Evolutionary conservation across 2,797 vertebrate genomes (phyloP).

Genomic region (Crotalus adamanteus): DNA sequence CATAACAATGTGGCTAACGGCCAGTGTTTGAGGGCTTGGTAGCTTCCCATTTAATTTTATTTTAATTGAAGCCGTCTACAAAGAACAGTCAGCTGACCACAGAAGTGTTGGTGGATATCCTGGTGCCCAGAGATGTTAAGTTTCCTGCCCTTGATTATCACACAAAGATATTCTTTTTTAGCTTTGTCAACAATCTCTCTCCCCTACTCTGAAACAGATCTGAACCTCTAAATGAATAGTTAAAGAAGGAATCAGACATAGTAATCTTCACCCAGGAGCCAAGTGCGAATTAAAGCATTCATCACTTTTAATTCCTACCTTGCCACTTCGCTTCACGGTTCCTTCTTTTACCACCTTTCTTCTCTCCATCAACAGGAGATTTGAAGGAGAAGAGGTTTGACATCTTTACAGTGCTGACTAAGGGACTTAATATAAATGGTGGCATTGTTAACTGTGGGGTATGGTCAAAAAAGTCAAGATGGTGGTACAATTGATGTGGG

Average conservation of each 20-base stretch:
- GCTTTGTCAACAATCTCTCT: neutral
- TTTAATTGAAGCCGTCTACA: neutral
- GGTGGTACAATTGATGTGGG: neutral
- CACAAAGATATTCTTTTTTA: neutral
- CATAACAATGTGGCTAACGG: neutral
- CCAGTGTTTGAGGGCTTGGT: neutral
- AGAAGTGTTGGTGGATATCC: neutral
- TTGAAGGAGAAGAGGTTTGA: neutral
- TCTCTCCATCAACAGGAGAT: no score
- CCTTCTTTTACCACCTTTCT: neutral
- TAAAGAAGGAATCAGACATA: neutral
- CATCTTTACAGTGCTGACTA: neutral
- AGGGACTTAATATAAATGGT: neutral
- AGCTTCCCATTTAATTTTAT: neutral
- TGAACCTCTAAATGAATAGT: neutral
- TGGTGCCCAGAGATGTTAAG: neutral
- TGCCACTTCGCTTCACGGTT: neutral
- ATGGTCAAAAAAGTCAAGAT: neutral
- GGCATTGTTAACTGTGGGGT: neutral
- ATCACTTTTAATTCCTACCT: neutral
- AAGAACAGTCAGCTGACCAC: neutral
- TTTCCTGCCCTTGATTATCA: neutral
- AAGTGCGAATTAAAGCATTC: conserved; percentile 21
- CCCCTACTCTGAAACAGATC: neutral
- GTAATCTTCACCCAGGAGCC: conserved; percentile 22